These are phyloP conservation scores for Acanthosepion esculentum DNA, from an alignment of 2,888 invertebrate genomes.

Conservation along the genomic window DNA sequence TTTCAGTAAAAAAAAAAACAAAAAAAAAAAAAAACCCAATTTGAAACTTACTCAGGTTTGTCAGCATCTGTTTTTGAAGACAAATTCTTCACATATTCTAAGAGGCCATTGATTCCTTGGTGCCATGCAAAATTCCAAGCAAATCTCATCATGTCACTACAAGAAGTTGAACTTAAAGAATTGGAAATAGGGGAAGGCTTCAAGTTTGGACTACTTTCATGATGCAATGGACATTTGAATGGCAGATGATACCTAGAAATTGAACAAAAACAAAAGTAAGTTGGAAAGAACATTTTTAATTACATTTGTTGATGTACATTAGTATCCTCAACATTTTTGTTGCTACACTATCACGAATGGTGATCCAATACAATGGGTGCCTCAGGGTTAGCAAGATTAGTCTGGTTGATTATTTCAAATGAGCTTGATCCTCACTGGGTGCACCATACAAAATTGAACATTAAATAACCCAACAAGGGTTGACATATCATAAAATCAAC, in stretches of 20 bases:
- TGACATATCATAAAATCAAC: no score
- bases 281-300: background rate
- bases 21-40: no score
- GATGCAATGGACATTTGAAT: conserved; percentile 66
- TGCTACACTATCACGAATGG: no score
- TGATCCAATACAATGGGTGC: no score
- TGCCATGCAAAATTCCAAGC: conserved; percentile 73
- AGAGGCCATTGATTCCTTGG: conserved; percentile 65
- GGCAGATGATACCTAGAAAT: conserved; percentile 67
- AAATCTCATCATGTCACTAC: conserved; percentile 67
- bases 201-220: conserved; percentile 65
- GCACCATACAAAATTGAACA: no score
- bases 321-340: no score
- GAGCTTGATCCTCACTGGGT: no score
- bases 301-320: no score
- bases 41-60: background rate
- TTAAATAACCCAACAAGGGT: no score
- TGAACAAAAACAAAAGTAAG: background rate
- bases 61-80: background rate
- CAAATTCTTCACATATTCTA: conserved; percentile 55
- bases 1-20: no score
- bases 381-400: no score
- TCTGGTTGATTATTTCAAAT: no score
- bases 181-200: conserved; percentile 61
- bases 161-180: conserved; percentile 61